Conservation (phyloP, 1,140 invertebrate species). For the Pseudomyrmex flavicornis region DNA sequence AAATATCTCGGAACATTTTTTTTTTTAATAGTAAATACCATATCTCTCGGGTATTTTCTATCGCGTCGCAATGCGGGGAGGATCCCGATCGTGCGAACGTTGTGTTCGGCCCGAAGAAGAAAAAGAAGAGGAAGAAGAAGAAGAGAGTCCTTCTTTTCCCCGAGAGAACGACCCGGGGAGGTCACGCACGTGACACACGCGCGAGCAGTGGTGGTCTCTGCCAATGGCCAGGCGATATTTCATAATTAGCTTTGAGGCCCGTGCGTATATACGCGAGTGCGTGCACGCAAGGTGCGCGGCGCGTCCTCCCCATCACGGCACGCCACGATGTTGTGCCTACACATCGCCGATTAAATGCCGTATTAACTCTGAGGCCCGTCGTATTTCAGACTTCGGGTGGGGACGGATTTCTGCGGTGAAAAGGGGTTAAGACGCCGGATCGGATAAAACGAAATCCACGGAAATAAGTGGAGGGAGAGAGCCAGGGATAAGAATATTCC, state of each 20-base stretch:
- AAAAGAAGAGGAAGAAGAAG: too few relatives aligned
- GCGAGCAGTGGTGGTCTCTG: conserved; percentile 75
- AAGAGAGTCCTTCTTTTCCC: too few relatives aligned
- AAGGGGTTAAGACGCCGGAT: conserved; percentile 70
- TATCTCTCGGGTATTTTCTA: too few relatives aligned
- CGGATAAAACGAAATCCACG: conserved; percentile 71
- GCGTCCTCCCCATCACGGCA: conserved; percentile 68
- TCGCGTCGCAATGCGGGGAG: too few relatives aligned
- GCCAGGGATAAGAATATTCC: conserved; percentile 23
- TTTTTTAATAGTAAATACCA: too few relatives aligned
- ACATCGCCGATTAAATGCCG: conserved; percentile 81
- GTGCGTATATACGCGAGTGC: conserved; percentile 56
- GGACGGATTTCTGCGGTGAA: conserved; percentile 65
- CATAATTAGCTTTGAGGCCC: conserved; percentile 80
- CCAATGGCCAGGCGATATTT: conserved; percentile 79
- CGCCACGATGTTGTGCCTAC: conserved; percentile 80
- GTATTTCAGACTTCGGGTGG: conserved; percentile 74
- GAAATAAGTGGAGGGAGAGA: conserved; percentile 31
- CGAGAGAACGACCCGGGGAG: conserved; percentile 42
- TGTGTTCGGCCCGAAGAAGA: too few relatives aligned
- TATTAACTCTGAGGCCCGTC: conserved; percentile 77
- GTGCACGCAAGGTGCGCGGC: conserved; percentile 55
- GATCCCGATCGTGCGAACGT: too few relatives aligned
- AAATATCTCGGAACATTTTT: too few relatives aligned
- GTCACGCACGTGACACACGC: conserved; percentile 69